phyloP scores from a whole-genome alignment of 2,797 vertebrate genomes.

The Danio aesculapii region DNA sequence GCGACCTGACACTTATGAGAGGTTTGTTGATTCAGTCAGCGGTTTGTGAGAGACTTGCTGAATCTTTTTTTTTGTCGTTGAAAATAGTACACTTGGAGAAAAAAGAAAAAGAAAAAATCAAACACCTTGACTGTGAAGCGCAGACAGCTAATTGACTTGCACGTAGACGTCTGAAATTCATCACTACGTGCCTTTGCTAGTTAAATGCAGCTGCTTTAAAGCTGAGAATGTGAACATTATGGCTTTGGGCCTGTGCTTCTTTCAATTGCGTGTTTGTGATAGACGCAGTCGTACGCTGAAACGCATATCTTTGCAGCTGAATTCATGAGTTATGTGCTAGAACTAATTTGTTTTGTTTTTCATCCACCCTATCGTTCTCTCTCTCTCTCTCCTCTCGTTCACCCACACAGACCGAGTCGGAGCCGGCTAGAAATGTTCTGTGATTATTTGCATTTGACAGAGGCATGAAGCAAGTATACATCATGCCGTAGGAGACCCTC shows the following conservation, averaged over 20 bases:
- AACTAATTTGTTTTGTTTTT: slow-evolving; percentile 50
- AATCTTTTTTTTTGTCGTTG: neutral
- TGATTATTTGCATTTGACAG: slow-evolving; percentile 80
- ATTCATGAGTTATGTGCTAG: slow-evolving; percentile 42
- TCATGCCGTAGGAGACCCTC: slow-evolving; percentile 69
- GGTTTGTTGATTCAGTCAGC: slow-evolving; percentile 43
- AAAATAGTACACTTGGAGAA: neutral
- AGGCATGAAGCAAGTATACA: slow-evolving; percentile 66
- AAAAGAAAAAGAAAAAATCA: neutral
- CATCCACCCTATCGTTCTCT: neutral
- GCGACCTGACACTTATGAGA: slow-evolving; percentile 17
- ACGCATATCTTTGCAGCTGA: slow-evolving; percentile 12
- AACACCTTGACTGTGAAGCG: neutral
- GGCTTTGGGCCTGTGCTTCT: slow-evolving; percentile 17
- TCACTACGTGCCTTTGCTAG: neutral
- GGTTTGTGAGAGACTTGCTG: slow-evolving; percentile 30
- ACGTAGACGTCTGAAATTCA: neutral
- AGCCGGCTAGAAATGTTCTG: slow-evolving; percentile 66
- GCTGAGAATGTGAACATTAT: slow-evolving; percentile 23
- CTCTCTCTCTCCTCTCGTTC: slow-evolving; percentile 59
- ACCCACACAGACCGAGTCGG: slow-evolving; percentile 65
- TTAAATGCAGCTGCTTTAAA: slow-evolving; percentile 23
- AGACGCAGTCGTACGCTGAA: neutral
- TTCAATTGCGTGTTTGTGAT: neutral
- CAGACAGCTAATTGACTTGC: slow-evolving; percentile 31